Conservation (phyloP, 2,888 invertebrate species). For the Mycalesis mineus region DNA sequence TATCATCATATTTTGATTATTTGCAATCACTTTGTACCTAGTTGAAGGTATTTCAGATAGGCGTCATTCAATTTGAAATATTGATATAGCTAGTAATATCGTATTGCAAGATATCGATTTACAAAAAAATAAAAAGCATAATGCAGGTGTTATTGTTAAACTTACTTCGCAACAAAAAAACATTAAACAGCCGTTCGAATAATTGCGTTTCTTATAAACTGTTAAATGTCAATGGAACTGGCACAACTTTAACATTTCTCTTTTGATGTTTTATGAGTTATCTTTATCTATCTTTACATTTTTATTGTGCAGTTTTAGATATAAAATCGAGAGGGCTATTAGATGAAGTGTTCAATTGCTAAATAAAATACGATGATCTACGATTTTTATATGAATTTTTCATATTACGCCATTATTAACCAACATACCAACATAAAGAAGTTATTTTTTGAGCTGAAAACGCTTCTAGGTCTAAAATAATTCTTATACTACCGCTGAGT, state of each 20-base stretch:
- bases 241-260: neutral
- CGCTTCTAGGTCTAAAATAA: no score
- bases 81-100: neutral
- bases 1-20: neutral
- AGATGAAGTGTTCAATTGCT: no score
- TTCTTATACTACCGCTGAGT: no score
- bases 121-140: neutral
- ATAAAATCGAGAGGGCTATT: no score
- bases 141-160: neutral
- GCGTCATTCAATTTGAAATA: neutral
- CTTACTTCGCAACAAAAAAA: neutral
- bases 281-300: neutral
- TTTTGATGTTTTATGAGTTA: neutral
- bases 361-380: no score
- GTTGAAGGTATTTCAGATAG: neutral
- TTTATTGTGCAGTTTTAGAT: neutral
- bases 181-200: neutral
- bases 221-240: neutral
- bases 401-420: no score
- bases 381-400: no score
- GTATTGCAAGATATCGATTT: constrained; percentile 3
- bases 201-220: constrained; percentile 4
- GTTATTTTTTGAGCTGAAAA: no score
- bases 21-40: neutral
- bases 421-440: no score